Conservation (phyloP, 2,888 invertebrate genomes). For the Marasmarcha lunaedactyla region DNA sequence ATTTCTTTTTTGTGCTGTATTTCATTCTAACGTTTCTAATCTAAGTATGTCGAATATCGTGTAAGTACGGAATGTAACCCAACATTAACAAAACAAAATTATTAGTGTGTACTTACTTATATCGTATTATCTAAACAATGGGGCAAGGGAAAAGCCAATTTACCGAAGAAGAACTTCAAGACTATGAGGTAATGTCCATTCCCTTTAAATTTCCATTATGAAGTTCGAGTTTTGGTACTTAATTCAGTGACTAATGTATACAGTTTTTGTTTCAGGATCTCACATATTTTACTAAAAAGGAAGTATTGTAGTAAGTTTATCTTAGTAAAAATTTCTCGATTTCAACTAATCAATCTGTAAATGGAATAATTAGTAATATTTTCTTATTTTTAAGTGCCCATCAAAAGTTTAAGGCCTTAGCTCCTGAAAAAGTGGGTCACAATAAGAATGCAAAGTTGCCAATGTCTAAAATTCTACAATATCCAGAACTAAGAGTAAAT, state of each 20-base stretch:
- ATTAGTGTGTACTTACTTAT: too few relatives aligned
- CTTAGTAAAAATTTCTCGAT: neutral
- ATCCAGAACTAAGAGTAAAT: constrained; percentile 90
- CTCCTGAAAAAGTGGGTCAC: constrained; percentile 90
- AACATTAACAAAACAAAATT: too few relatives aligned
- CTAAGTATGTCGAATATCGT: too few relatives aligned
- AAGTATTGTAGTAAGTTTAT: constrained; percentile 86
- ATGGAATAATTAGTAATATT: neutral
- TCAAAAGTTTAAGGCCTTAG: constrained; percentile 88
- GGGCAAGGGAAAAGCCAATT: constrained; percentile 88
- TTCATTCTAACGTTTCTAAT: too few relatives aligned
- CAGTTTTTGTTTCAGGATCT: constrained; percentile 76
- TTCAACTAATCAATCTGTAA: neutral
- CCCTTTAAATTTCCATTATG: neutral
- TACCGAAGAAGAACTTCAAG: constrained; percentile 88
- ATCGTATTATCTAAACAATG: too few relatives aligned
- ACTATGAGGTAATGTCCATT: constrained; percentile 78
- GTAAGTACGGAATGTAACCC: too few relatives aligned
- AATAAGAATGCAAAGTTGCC: constrained; percentile 89
- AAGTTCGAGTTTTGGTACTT: neutral
- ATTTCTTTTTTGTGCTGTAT: too few relatives aligned
- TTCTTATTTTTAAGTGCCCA: constrained; percentile 75
- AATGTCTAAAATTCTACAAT: constrained; percentile 85
- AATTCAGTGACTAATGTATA: constrained; percentile 17
- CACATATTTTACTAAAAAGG: constrained; percentile 93